Evolutionary conservation across 2,797 vertebrate genomes (phyloP), one percentile per base, ranked within the genome.

Genomic region (Melanotaenia trifasciata): DNA sequence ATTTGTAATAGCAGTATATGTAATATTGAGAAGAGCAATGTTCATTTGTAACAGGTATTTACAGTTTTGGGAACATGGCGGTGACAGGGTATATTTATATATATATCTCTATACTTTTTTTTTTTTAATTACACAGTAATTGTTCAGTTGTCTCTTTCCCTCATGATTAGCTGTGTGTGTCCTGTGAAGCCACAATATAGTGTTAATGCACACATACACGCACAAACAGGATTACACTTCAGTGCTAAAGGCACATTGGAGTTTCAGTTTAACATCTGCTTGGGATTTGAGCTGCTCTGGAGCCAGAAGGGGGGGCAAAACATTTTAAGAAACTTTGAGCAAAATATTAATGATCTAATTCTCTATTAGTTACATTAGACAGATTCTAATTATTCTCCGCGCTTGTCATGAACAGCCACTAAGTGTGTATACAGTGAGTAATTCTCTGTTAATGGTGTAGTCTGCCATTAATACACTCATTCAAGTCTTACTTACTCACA

Each of bases 81-180:
- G 85, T 89, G 86, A 84, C 83, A 86, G 89, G 89, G 83, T 90
- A 79, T 84, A 16, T 40, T 32, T 45, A 56, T 62, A 28, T 24
- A 32, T 84, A 80, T 67, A 45, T 10, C n/a, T 50, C 47, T 50
- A 22, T 22, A 2, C 10, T 58, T 84, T 64, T 76, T 68, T 90
- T 79, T 87, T 94, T 30, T 30, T 30, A 94, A 95, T 94, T 95
- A 94, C 94, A 95, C 89, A 94, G 94, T 95, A 95, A 95, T 95
- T 94, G 92, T 89, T 94, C 89, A 92, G 89, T 89, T 89, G 80
- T 92, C 87, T 90, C 84, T 89, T 84, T 92, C 84, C 91, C 91
- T 90, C 87, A 82, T 90, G 80, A 85, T 90, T 89, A 85, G 79
- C 85, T 87, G 84, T 90, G 88, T 90, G 88, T 89, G 74, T 81